A percentile compares a stretch with the other conserved stretches of the same genome.
Evolutionary conservation across 2,888 invertebrate genomes (phyloP).

Genomic region (Parapristionchus giblindavisi): DNA sequence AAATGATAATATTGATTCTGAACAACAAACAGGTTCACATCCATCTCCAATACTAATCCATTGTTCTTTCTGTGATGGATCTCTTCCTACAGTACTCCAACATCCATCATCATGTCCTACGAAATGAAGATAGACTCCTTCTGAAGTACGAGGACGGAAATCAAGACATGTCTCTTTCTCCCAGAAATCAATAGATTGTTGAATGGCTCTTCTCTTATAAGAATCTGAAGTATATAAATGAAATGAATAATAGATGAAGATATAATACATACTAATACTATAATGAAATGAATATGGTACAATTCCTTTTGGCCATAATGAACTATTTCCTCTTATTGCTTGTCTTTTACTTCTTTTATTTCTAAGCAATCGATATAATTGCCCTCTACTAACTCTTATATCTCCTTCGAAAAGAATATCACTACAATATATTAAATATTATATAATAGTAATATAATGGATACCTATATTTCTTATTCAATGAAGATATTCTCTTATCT

Average conservation of each 20-base stretch:
- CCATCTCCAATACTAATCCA: conserved; percentile 48
- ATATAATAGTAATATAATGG: not conserved
- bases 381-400: not conserved
- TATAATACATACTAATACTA: conserved; percentile 1
- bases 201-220: not conserved
- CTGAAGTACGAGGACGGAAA: not conserved
- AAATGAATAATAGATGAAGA: not conserved
- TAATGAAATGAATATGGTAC: conserved; percentile 24
- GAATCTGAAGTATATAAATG: conserved; percentile 3
- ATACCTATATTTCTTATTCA: conserved; percentile 29
- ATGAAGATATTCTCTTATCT: not conserved
- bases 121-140: conserved; percentile 23
- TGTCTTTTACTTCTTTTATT: conserved; percentile 5
- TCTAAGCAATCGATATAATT: conserved; percentile 4
- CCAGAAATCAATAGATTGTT: conserved; percentile 4
- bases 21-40: conserved; percentile 43
- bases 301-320: not conserved
- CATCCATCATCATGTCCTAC: conserved; percentile 46
- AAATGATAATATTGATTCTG: not conserved
- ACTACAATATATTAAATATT: not conserved
- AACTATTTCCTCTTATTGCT: conserved; percentile 1
- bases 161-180: conserved; percentile 27
- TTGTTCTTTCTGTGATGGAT: conserved; percentile 45
- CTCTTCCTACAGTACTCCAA: conserved; percentile 52
- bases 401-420: conserved; percentile 27